phyloP scores from a whole-genome alignment of 2,113 vertebrate genomes.

The Ginglymostoma cirratum region DNA sequence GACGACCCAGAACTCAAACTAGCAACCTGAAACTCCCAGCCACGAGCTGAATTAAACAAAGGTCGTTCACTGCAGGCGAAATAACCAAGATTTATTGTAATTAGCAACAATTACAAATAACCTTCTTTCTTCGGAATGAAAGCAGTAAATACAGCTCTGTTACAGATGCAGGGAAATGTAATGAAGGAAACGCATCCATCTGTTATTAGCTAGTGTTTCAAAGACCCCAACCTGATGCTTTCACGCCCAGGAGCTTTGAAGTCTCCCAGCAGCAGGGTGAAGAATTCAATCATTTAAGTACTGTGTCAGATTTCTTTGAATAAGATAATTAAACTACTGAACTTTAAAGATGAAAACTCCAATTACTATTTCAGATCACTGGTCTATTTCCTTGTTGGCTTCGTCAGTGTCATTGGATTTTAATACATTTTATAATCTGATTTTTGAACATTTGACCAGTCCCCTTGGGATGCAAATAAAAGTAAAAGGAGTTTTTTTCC shows the following conservation, averaged over 20 bases:
- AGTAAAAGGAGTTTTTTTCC: not conserved
- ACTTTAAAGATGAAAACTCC: not conserved
- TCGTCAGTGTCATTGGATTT: not conserved
- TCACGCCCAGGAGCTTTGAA: not conserved
- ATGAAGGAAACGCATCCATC: not conserved
- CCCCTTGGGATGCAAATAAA: not conserved
- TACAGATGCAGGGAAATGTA: not conserved
- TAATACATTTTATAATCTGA: not conserved
- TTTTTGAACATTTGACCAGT: not conserved
- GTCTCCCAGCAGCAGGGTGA: not conserved
- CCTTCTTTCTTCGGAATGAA: too few relatives aligned
- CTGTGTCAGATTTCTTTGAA: not conserved
- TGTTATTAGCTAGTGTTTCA: not conserved
- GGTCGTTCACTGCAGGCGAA: not conserved
- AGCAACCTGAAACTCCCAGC: not conserved
- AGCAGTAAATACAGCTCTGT: not conserved
- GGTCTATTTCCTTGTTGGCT: not conserved
- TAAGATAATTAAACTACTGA: not conserved
- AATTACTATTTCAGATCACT: not conserved
- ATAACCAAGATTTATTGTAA: not conserved
- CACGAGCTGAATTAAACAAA: not conserved
- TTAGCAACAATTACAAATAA: constrained; percentile 22
- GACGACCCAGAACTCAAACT: not conserved
- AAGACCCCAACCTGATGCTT: not conserved
- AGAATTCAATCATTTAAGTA: not conserved